Percentiles rank a stretch among this genome's conserved stretches.
Evolutionary conservation across 2,888 invertebrate species (phyloP).

Genomic region (Melanargia galathea): DNA sequence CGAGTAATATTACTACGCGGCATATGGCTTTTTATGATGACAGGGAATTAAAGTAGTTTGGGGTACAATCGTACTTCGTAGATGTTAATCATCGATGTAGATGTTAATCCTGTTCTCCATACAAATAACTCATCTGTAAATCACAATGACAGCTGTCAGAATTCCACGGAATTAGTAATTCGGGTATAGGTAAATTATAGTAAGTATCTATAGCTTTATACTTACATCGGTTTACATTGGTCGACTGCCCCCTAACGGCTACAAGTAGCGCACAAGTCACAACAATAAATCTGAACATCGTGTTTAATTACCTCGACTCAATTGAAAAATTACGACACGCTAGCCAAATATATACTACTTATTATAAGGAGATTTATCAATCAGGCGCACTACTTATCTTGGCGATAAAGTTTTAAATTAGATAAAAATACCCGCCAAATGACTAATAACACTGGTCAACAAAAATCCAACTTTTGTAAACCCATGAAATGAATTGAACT

Average conservation of each 20-base stretch:
- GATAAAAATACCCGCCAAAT: background rate
- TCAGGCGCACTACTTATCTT: slow-evolving; percentile 7
- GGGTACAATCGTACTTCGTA: too few relatives aligned
- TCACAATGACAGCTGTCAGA: too few relatives aligned
- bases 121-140: too few relatives aligned
- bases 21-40: too few relatives aligned
- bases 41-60: too few relatives aligned
- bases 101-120: too few relatives aligned
- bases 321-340: background rate
- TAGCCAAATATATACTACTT: background rate
- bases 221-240: slow-evolving; percentile 11
- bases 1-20: too few relatives aligned
- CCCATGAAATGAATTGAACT: too few relatives aligned
- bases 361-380: background rate
- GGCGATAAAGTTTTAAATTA: slow-evolving; percentile 6
- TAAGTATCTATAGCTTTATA: background rate
- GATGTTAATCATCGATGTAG: too few relatives aligned
- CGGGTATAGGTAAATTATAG: too few relatives aligned
- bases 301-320: background rate
- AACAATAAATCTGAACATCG: background rate
- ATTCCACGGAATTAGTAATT: too few relatives aligned
- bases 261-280: background rate
- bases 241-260: background rate
- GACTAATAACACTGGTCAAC: background rate
- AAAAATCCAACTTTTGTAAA: too few relatives aligned